A percentile compares a stretch with the other conserved stretches of the same genome.
Evolutionary conservation across 2,888 invertebrate genomes (phyloP).

Genomic region (Polydrusus tereticollis): DNA sequence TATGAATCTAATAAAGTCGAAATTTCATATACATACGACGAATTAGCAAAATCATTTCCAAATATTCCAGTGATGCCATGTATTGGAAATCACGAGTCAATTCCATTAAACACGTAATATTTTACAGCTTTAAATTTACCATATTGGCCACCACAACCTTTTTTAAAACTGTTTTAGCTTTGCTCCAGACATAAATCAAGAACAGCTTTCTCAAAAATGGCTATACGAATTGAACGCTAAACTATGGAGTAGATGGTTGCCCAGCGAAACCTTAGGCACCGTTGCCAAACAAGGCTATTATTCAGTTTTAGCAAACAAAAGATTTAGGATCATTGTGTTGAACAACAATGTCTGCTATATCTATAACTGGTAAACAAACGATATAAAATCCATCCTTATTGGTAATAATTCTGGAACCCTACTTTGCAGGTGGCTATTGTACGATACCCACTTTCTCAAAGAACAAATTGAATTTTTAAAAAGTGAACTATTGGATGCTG

Average conservation of each 20-base stretch:
- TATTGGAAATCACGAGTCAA: constrained; percentile 77
- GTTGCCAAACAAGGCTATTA: constrained; percentile 82
- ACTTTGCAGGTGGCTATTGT: constrained; percentile 60
- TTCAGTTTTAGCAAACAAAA: constrained; percentile 74
- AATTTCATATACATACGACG: constrained; percentile 68
- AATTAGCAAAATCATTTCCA: constrained; percentile 66
- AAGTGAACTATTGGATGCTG: constrained; percentile 56
- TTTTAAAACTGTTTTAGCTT: constrained; percentile 44
- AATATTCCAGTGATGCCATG: constrained; percentile 70
- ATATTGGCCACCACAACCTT: too few relatives aligned
- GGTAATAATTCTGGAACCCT: too few relatives aligned
- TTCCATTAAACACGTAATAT: constrained; percentile 70
- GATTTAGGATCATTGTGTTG: constrained; percentile 80
- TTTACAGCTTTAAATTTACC: too few relatives aligned
- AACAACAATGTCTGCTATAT: constrained; percentile 86
- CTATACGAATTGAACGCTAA: constrained; percentile 79
- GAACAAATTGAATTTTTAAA: constrained; percentile 87
- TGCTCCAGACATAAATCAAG: constrained; percentile 49
- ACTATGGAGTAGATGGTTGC: constrained; percentile 78
- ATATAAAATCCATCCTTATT: too few relatives aligned
- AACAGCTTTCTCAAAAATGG: constrained; percentile 75
- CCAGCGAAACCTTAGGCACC: constrained; percentile 72
- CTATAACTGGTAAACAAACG: constrained; percentile 74
- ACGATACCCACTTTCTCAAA: constrained; percentile 77
- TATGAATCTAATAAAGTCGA: constrained; percentile 72